Conservation (phyloP, 2,113 vertebrate species). For the Hepsetus odoe region DNA sequence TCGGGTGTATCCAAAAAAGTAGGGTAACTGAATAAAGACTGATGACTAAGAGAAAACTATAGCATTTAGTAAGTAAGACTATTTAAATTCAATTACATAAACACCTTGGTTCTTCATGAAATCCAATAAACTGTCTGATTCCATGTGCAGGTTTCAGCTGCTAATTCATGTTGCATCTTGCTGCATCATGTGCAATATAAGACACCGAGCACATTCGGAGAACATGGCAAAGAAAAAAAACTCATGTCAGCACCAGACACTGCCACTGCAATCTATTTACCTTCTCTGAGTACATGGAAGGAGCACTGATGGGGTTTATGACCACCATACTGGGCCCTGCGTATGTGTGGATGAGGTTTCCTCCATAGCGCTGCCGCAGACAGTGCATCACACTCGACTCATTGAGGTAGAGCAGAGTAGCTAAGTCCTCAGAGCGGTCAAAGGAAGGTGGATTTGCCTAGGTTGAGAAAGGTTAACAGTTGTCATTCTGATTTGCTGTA, state of each 20-base stretch:
- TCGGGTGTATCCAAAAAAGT: slow-evolving; percentile 32
- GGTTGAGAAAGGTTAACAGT: not conserved
- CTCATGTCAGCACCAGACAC: not conserved
- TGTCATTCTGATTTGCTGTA: not conserved
- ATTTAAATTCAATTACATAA: slow-evolving; percentile 7
- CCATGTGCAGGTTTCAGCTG: slow-evolving; percentile 11
- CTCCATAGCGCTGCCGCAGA: slow-evolving; percentile 90
- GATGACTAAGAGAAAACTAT: slow-evolving; percentile 13
- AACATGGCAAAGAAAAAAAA: not conserved
- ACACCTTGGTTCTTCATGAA: slow-evolving; percentile 20
- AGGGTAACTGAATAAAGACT: slow-evolving; percentile 31
- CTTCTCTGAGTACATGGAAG: slow-evolving; percentile 97
- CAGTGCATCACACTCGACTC: slow-evolving; percentile 93
- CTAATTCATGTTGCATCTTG: not conserved
- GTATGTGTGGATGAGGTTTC: slow-evolving; percentile 90
- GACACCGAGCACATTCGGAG: not conserved
- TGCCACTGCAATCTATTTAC: slow-evolving; percentile 64
- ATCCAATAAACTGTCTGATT: slow-evolving; percentile 5
- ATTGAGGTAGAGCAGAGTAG: slow-evolving; percentile 91
- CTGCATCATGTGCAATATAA: not conserved
- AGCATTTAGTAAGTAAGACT: not conserved
- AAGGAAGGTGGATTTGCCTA: slow-evolving; percentile 93
- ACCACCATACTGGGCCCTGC: slow-evolving; percentile 88
- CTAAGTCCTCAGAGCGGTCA: slow-evolving; percentile 88
- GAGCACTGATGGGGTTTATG: slow-evolving; percentile 91